A percentile compares a stretch with the other conserved stretches of the same genome.
These are phyloP conservation scores for Andrena fulva DNA, from an alignment of 2,888 invertebrate species.

Conservation along the genomic window DNA sequence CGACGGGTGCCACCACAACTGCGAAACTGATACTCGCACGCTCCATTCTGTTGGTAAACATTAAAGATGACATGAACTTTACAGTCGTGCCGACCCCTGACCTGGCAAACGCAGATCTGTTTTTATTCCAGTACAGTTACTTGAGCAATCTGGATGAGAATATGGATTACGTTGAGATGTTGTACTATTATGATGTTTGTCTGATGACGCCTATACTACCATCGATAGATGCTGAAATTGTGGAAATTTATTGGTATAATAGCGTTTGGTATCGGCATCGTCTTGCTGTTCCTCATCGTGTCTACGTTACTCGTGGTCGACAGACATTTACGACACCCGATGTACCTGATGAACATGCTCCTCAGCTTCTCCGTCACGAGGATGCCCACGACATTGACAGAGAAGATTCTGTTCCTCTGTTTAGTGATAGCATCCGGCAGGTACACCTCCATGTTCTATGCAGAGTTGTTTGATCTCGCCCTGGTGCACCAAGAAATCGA, in stretches of 20 bases:
- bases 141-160: not conserved
- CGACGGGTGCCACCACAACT: rapidly evolving
- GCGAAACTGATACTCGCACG: not conserved
- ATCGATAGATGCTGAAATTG: not conserved
- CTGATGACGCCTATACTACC: not conserved
- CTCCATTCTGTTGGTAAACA: rapidly evolving
- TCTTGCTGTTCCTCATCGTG: not conserved
- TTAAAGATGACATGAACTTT: not conserved
- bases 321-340: not conserved
- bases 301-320: not conserved
- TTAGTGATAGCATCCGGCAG: not conserved
- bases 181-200: not conserved
- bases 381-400: not conserved
- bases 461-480: not conserved
- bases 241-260: conserved; percentile 8
- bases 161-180: not conserved
- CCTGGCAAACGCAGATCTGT: not conserved
- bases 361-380: conserved; percentile 16
- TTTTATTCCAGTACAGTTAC: not conserved
- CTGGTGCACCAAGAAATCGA: not conserved
- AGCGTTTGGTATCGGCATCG: not conserved
- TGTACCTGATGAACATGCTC: conserved; percentile 13
- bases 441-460: conserved; percentile 20
- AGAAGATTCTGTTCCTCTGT: conserved; percentile 9
- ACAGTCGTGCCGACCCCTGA: rapidly evolving